Evolutionary conservation across 2,888 invertebrate genomes (phyloP), one percentile per base, ranked within the genome.

Genomic region (Hartigia nigra): DNA sequence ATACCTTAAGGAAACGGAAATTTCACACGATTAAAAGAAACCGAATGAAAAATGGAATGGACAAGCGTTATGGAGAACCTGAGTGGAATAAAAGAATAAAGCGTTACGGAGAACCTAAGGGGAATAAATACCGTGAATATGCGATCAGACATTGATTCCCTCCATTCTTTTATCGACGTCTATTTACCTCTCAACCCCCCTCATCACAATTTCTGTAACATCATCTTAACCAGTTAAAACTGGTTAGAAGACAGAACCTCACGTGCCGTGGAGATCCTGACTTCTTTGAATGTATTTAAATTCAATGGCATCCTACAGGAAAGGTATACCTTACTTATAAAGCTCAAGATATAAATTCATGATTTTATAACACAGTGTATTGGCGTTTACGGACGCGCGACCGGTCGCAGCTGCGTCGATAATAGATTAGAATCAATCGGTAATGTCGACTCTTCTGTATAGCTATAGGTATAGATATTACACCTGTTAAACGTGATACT

Each of bases 381-480:
- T 83, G 86, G 84, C 86, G 76, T 87, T 86, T 87, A 87, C 80
- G 82, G 82, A 82, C 81, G 81, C 78, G 32, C 77, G 77, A 81
- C 81, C 83, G 84, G 82, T 82, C 85, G 83, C 83, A 80, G 83
- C 77, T 85, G 81, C 80, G 76, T 82, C 82, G 76, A 84, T 85
- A 84, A 86, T 85, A 81, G 85, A 87, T 87, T 84, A 85, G 82
- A 84, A 84, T 83, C 82, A 84, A 87, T 86, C 82, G 84, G 77
- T 80, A 80, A 39, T 79, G 70, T 31, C 9, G n/a, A 70, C 70
- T 32, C 32, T 72, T 80, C 76, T 80, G 77, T 37, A 69, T 79
- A 37, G 69, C 39, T 35, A 9, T 55, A 55, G 23, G 2, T 37
- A 12, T 12, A 37, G 12, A 55, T 9, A 55, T 9, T n/a, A 35